Base-by-base conservation (phyloP, 2,888 invertebrate species). In the Geophilus truncorum region DNA sequence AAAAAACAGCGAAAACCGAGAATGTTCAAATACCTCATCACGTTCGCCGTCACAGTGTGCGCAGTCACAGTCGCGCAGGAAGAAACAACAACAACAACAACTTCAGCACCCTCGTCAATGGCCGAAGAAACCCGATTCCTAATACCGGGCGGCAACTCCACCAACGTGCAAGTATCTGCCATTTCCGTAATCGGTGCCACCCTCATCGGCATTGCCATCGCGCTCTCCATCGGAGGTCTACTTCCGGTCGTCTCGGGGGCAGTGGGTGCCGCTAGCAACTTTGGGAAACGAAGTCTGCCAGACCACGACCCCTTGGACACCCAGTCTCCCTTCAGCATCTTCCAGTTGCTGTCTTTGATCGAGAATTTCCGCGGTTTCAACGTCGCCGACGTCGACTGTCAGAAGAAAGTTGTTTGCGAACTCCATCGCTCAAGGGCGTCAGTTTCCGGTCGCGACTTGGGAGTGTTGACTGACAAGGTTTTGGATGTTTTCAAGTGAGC, bases 391-490 rank as follows among this genome's bases (percentile, higher is more conserved):
- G 82, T 81, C 21, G 81, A 81, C 23, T 82, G 82, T 23, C 80
- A 82, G 57, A 82, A 82, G 57, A 81, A 82, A 34, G 80, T 81
- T 30, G 82, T 82, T 40, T 82, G 82, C 77, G 82, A 82, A 62
- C 77, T 82, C n/a, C 82, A 82, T 28, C 80, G 81, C n/a, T 77
- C 80, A 32, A 76, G 80, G 5, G 80, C 45, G 28, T 70, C 23
- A 15, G 79, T 51, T 36, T 51, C 79, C 76, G 75, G 45, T 1
- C 34, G 57, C n/a, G 40, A 80, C 18, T 32, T 82, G 15, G 82
- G 82, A 1, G 28, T 30, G 10, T 40, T 81, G 25, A 40, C 80
- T n/a, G 79, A 82, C 18, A 78, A 80, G 28, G 70, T 82, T 32
- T 32, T 82, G 40, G 81, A 81, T 77, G 79, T 80, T 10, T 80